phyloP scores from a whole-genome alignment of 2,888 invertebrate species.

The Imbricaverruca yamaguchii region DNA sequence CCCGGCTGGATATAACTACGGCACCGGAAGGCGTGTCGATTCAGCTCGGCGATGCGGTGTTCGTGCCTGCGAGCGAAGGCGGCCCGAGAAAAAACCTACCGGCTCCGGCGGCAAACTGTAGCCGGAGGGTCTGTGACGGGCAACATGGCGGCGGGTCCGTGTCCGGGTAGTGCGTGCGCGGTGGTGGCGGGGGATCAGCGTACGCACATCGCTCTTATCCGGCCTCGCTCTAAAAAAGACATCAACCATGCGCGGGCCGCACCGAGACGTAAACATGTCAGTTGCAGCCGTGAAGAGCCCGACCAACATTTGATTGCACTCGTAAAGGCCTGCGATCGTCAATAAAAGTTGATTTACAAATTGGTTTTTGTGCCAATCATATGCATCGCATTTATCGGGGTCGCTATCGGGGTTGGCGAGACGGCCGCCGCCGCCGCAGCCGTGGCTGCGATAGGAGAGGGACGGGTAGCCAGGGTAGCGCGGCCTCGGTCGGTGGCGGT shows the following conservation, averaged over 20 bases:
- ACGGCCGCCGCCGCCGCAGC: no score
- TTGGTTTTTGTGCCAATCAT: constrained; percentile 12
- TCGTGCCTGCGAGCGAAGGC: not conserved
- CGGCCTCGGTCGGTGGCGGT: not conserved
- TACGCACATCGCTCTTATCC: not conserved
- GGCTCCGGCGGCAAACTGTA: not conserved
- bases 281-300: not conserved
- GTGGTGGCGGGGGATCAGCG: not conserved
- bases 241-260: not conserved
- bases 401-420: no score
- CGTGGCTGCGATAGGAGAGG: not conserved
- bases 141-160: not conserved
- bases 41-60: not conserved
- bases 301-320: not conserved
- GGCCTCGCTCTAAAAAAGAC: not conserved
- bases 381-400: not conserved
- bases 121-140: not conserved
- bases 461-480: no score
- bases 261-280: not conserved
- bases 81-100: not conserved
- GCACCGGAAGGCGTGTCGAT: not conserved
- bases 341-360: constrained; percentile 14
- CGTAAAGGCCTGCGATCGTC: not conserved
- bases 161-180: not conserved
- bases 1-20: not conserved